phyloP scores from a whole-genome alignment of 2,888 invertebrate species.

The Agrochola litura region DNA sequence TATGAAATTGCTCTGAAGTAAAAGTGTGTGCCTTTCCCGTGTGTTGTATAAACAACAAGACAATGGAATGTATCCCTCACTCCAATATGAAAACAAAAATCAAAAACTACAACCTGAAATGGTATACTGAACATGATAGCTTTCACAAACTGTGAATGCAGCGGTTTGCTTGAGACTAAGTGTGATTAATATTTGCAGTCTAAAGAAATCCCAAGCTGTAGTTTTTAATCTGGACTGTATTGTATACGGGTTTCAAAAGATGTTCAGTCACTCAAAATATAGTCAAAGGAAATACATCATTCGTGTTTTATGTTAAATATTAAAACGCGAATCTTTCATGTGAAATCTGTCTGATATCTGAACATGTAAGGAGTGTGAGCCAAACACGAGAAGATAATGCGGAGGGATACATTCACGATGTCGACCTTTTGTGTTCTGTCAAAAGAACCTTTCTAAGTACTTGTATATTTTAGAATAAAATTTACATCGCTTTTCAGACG shows the following conservation, averaged over 20 bases:
- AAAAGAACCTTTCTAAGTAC: constrained; percentile 57
- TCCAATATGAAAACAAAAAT: constrained; percentile 43
- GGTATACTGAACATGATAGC: constrained; percentile 29
- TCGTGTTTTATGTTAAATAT: constrained; percentile 33
- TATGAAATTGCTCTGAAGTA: constrained; percentile 62
- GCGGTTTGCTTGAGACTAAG: constrained; percentile 31
- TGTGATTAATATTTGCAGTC: constrained; percentile 48
- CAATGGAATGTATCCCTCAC: constrained; percentile 63
- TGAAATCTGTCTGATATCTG: constrained; percentile 38
- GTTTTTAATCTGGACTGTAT: background rate
- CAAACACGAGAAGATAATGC: constrained; percentile 47
- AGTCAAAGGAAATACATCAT: constrained; percentile 14
- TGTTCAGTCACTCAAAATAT: constrained; percentile 13
- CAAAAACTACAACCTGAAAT: constrained; percentile 34
- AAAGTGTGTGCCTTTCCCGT: constrained; percentile 69
- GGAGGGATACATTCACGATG: constrained; percentile 61
- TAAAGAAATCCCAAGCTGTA: constrained; percentile 26
- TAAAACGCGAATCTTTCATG: constrained; percentile 13
- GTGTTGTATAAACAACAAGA: constrained; percentile 57
- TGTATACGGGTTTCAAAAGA: constrained; percentile 8
- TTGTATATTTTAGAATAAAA: constrained; percentile 64
- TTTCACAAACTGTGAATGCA: constrained; percentile 47
- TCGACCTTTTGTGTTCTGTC: constrained; percentile 60
- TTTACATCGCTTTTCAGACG: constrained; percentile 58
- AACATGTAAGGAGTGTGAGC: constrained; percentile 35